These are phyloP conservation scores for Ligdia adustata DNA, from an alignment of 2,888 invertebrate species.

Conservation along the genomic window DNA sequence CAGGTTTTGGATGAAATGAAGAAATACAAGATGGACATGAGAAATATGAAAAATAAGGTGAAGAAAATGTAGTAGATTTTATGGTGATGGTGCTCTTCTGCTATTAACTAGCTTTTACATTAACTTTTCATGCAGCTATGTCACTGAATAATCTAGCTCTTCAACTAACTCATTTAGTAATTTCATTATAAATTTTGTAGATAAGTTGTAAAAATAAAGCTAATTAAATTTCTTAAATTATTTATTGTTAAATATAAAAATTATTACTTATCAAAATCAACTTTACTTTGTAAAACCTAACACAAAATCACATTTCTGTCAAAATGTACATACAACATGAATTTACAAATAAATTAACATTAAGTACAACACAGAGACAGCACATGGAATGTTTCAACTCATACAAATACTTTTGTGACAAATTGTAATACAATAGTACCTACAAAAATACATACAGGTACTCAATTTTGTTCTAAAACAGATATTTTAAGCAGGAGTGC, in stretches of 20 bases:
- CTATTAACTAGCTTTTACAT: too few species aligned
- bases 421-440: slow-evolving; percentile 35
- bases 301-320: slow-evolving; percentile 68
- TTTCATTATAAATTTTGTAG: background rate
- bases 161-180: background rate
- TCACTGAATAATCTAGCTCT: too few species aligned
- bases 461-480: slow-evolving; percentile 12
- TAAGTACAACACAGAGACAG: slow-evolving; percentile 80
- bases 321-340: slow-evolving; percentile 77
- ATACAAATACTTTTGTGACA: slow-evolving; percentile 47
- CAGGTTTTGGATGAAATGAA: slow-evolving; percentile 81
- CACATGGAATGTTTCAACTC: slow-evolving; percentile 75
- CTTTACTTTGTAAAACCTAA: slow-evolving; percentile 52
- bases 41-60: slow-evolving; percentile 73
- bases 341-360: slow-evolving; percentile 44
- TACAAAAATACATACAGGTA: background rate
- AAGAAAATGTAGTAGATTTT: slow-evolving; percentile 53
- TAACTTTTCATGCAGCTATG: too few species aligned
- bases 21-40: slow-evolving; percentile 77
- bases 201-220: slow-evolving; percentile 11
- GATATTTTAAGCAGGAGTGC: slow-evolving; percentile 57
- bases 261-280: slow-evolving; percentile 55
- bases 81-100: too few species aligned
- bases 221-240: slow-evolving; percentile 44
- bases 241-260: slow-evolving; percentile 68